A percentile compares a stretch with the other conserved stretches of the same genome.
Conservation (phyloP, 2,888 invertebrate genomes). For the Danaus chrysippus region DNA sequence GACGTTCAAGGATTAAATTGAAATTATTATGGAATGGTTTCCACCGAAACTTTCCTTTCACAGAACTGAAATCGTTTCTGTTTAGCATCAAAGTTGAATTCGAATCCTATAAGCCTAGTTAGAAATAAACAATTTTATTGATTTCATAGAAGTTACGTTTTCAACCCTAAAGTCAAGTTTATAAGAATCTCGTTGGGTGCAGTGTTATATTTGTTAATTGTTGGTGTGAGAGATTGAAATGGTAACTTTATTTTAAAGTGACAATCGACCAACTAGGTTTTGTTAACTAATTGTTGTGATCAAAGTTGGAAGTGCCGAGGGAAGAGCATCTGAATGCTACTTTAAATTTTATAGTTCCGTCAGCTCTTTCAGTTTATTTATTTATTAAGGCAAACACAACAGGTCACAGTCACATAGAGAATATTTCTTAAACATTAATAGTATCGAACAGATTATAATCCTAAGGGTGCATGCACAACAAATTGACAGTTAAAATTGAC, state of each 20-base stretch:
- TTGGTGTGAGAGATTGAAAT: conserved; percentile 55
- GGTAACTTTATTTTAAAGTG: conserved; percentile 69
- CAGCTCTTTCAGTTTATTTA: not conserved
- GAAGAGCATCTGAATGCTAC: conserved; percentile 24
- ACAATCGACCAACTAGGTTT: conserved; percentile 71
- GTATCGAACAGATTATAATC: no score
- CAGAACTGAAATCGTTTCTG: conserved; percentile 62
- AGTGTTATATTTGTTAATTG: conserved; percentile 28
- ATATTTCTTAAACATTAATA: no score
- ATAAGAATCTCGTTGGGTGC: conserved; percentile 14
- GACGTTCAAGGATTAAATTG: not conserved
- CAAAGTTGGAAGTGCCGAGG: conserved; percentile 49
- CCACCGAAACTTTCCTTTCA: conserved; percentile 55
- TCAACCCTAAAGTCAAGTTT: not conserved
- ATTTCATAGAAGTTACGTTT: conserved; percentile 1
- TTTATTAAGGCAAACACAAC: not conserved
- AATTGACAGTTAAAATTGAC: no score
- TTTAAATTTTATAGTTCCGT: conserved; percentile 11
- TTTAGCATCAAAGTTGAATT: conserved; percentile 69
- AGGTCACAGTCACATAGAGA: no score
- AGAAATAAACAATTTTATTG: conserved; percentile 39
- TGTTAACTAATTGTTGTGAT: conserved; percentile 68
- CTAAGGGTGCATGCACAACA: no score
- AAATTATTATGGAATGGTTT: conserved; percentile 49
- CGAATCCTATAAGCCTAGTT: conserved; percentile 71